Conservation (phyloP, 2,113 vertebrate genomes). For the Anseranas semipalmata region DNA sequence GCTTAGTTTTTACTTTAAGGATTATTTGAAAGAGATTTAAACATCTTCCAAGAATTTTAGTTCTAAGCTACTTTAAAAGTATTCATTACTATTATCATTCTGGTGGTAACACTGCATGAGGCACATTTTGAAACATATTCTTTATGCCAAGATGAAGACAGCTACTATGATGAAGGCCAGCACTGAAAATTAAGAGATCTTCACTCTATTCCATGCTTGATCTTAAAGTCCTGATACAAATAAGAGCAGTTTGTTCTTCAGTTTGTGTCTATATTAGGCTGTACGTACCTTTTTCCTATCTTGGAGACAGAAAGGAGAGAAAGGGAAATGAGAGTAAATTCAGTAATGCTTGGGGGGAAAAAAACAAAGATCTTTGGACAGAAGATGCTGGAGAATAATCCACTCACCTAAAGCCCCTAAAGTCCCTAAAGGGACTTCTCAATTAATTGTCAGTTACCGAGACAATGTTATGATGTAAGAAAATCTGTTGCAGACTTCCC, state of each 20-base stretch:
- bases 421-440: too few species aligned
- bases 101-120: accelerated
- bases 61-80: background rate
- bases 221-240: background rate
- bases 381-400: background rate
- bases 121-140: background rate
- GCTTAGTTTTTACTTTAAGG: background rate
- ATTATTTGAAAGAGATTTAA: background rate
- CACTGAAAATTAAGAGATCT: background rate
- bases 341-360: background rate
- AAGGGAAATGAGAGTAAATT: background rate
- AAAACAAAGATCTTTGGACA: background rate
- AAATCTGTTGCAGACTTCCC: background rate
- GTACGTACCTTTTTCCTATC: background rate
- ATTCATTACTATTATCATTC: background rate
- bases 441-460: background rate
- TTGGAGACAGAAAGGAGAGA: background rate
- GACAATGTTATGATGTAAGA: background rate
- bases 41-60: background rate
- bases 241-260: background rate
- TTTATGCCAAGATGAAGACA: background rate
- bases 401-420: background rate
- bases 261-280: background rate
- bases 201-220: background rate
- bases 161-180: background rate